Evolutionary conservation across 2,797 vertebrate species (phyloP), one percentile per base, ranked within the genome.

Genomic region (Alfaro cultratus): DNA sequence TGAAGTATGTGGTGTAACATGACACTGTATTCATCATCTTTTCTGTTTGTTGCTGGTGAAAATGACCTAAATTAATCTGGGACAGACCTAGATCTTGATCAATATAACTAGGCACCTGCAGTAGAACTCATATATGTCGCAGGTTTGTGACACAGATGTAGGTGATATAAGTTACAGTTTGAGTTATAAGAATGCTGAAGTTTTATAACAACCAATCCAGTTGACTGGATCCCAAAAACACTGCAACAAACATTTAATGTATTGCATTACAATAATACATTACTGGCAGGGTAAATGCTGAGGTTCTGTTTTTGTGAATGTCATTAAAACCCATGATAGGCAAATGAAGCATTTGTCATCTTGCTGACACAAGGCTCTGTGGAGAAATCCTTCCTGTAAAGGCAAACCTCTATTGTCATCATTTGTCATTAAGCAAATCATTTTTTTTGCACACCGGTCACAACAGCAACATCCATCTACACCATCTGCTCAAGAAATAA

Each of bases 81-180:
- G 70, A 60, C 67, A 77, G 74, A 49, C 46, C 53, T 73, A 68
- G 64, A 85, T 91, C 31, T 78, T 41, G 1, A 87, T 90, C 78
- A 46, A 53, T 83, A 23, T 77, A 78, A 81, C 80, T 47, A 76
- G 43, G 6, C 85, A 86, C 78, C 85, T 89, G 85, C 57, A 39
- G 70, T 31, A 62, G 51, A 72, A 18, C 67, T 18, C 6, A 62
- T 36, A 16, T 1, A 0, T 68, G 57, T 29, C 47, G 31, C 51
- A 49, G 21, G 12, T 70, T 70, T 73, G 23, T 80, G 55, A 46
- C 57, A 64, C 41, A 77, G 31, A 53, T 71, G 57, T 2, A 62
- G 41, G n/a, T 45, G n/a, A 45, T 45, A 75, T n/a, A 75, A 36
- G 4, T 29, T 62, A 18, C 39, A 60, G 53, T 21, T 29, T 39